These are phyloP conservation scores for Notolepis coatsorum DNA, from an alignment of 2,797 vertebrate species.

Conservation along the genomic window DNA sequence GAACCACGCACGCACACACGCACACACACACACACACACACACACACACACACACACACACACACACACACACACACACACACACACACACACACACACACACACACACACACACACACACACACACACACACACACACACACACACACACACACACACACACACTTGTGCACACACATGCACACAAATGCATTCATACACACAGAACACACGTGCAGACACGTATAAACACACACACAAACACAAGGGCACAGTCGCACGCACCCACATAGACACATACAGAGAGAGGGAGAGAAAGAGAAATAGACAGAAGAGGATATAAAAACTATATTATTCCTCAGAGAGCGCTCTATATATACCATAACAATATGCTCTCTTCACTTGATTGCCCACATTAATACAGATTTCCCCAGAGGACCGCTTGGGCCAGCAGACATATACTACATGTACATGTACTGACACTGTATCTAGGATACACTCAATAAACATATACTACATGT, in stretches of 20 bases:
- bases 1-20: constrained; percentile 10
- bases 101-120: constrained; percentile 23
- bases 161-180: background rate
- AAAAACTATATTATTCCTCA: constrained; percentile 21
- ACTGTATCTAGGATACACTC: too few species aligned
- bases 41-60: constrained; percentile 48
- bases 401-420: constrained; percentile 21
- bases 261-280: background rate
- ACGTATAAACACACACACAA: background rate
- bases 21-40: constrained; percentile 11
- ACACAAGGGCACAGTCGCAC: constrained; percentile 1
- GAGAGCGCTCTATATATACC: constrained; percentile 11
- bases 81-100: constrained; percentile 44
- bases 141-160: background rate
- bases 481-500: too few species aligned
- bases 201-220: background rate
- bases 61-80: constrained; percentile 25
- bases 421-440: too few species aligned
- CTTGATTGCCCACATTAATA: constrained; percentile 16
- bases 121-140: background rate
- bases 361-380: constrained; percentile 4
- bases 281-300: too few species aligned
- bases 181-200: background rate
- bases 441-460: too few species aligned
- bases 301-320: constrained; percentile 31